Evolutionary conservation across 1,140 invertebrate species (phyloP).

Genomic region (Pinna nobilis): DNA sequence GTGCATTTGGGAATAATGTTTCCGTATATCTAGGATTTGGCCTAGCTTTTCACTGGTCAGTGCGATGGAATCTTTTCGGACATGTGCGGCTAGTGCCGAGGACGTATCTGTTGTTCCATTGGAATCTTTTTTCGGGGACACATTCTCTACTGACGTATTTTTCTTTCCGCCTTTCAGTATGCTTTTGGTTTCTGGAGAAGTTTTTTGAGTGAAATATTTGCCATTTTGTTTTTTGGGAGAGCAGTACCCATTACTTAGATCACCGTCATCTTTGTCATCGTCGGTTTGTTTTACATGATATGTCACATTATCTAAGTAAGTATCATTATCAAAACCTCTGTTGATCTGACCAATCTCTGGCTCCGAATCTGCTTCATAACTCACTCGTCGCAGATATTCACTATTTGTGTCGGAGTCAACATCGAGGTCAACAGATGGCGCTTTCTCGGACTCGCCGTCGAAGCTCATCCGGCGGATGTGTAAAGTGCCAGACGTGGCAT

Average conservation of each 20-base stretch:
- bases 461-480: conserved; percentile 6
- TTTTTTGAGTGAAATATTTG: neutral
- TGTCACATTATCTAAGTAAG: conserved; percentile 19
- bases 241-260: conserved; percentile 12
- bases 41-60: conserved; percentile 47
- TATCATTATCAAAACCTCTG: conserved; percentile 32
- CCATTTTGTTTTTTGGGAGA: too few species aligned
- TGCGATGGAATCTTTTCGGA: conserved; percentile 54
- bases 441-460: neutral
- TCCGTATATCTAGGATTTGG: conserved; percentile 32
- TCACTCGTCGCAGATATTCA: neutral
- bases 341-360: conserved; percentile 32
- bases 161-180: conserved; percentile 23
- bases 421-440: neutral
- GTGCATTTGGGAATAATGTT: conserved; percentile 22
- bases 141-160: neutral
- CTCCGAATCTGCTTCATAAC: conserved; percentile 1
- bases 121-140: conserved; percentile 1
- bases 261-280: conserved; percentile 11
- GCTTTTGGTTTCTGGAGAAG: conserved; percentile 1
- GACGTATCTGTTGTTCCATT: neutral
- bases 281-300: conserved; percentile 9
- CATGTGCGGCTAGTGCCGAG: conserved; percentile 41
- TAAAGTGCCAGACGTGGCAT: conserved; percentile 6
- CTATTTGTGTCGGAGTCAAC: neutral